These are phyloP conservation scores for Pristionchus mayeri DNA, from an alignment of 2,888 invertebrate genomes.

Conservation along the genomic window DNA sequence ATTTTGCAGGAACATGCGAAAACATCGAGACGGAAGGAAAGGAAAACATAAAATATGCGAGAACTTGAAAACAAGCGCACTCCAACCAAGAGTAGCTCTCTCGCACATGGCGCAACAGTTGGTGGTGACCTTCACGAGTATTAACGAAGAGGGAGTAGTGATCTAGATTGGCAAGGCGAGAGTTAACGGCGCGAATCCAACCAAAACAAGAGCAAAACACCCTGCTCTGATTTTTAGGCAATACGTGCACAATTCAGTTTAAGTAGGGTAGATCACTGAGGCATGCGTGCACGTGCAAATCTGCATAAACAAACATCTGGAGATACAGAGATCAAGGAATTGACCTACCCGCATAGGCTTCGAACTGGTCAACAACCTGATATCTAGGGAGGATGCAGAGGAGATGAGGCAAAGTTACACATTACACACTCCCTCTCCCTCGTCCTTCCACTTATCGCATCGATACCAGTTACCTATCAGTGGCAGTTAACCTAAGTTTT, in stretches of 20 bases:
- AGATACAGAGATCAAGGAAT: background rate
- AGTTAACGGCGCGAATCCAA: too few relatives aligned
- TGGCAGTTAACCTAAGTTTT: background rate
- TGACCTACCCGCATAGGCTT: background rate
- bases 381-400: slow-evolving; percentile 4
- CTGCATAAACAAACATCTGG: too few relatives aligned
- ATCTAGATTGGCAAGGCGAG: background rate
- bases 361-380: slow-evolving; percentile 6
- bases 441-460: slow-evolving; percentile 7
- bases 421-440: slow-evolving; percentile 5
- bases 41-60: background rate
- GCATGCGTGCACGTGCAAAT: too few relatives aligned
- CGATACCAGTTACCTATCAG: slow-evolving; percentile 29
- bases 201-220: background rate
- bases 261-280: too few relatives aligned
- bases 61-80: too few relatives aligned
- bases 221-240: background rate
- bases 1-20: too few relatives aligned
- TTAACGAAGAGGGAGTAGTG: background rate
- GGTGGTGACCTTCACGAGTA: background rate
- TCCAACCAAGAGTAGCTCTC: background rate
- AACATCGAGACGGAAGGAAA: too few relatives aligned
- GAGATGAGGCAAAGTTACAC: slow-evolving; percentile 8
- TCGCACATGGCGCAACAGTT: background rate
- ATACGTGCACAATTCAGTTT: too few relatives aligned